Percentiles rank a stretch among this genome's conserved stretches.
Conservation (phyloP, 1,140 invertebrate species). For the Gryon sp. region DNA sequence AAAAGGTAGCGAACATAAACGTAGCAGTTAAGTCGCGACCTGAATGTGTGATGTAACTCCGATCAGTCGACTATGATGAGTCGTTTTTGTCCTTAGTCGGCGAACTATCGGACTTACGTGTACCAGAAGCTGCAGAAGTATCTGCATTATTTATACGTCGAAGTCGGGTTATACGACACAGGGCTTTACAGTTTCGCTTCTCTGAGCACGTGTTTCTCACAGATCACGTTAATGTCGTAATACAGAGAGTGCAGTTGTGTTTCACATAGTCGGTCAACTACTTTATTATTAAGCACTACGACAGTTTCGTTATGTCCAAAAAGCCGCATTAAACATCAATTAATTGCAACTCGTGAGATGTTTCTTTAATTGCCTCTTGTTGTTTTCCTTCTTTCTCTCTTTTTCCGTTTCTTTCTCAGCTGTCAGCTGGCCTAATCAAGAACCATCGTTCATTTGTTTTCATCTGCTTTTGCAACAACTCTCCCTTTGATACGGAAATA, state of each 20-base stretch:
- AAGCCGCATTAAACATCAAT: constrained; percentile 36
- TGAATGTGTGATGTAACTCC: constrained; percentile 23
- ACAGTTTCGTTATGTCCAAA: constrained; percentile 25
- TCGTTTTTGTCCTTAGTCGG: constrained; percentile 43
- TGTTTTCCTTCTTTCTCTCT: neutral
- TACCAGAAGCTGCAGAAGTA: constrained; percentile 59
- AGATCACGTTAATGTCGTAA: constrained; percentile 64
- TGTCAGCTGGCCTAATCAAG: neutral
- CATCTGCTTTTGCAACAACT: constrained; percentile 1
- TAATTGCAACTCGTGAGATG: constrained; percentile 36
- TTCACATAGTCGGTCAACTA: constrained; percentile 36
- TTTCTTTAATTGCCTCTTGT: constrained; percentile 45
- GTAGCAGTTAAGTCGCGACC: constrained; percentile 4
- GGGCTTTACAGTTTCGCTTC: constrained; percentile 59
- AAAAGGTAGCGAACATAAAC: constrained; percentile 15
- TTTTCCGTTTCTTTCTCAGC: no score
- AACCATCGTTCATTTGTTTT: constrained; percentile 15
- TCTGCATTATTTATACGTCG: constrained; percentile 63
- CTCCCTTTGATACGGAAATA: no score
- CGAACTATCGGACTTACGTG: constrained; percentile 59
- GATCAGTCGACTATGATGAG: constrained; percentile 31
- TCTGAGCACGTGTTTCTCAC: constrained; percentile 62
- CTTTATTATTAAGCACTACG: constrained; percentile 56
- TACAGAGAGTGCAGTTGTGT: constrained; percentile 54
- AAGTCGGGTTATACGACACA: constrained; percentile 53